phyloP scores from a whole-genome alignment of 64 coral and sea anemone species.

The Montipora capricornis region DNA sequence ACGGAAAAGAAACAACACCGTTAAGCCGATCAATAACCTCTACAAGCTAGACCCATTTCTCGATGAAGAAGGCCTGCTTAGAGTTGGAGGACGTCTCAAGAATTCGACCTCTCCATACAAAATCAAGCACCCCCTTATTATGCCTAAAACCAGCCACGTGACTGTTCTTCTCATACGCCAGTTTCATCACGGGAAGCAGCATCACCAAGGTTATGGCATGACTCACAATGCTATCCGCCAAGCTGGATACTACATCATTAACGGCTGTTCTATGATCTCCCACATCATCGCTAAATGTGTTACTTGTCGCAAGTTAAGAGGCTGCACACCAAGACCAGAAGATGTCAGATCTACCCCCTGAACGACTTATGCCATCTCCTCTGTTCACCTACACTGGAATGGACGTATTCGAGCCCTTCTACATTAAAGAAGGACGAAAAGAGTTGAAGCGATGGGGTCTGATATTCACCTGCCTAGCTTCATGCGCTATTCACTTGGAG shows the following conservation, averaged over 20 bases:
- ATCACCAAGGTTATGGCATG: slow-evolving; percentile 45
- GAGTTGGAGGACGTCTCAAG: slow-evolving; percentile 63
- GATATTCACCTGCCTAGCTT: slow-evolving; percentile 54
- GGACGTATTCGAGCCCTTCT: too few species aligned
- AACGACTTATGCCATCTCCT: slow-evolving; percentile 46
- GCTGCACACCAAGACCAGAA: slow-evolving; percentile 60
- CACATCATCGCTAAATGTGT: slow-evolving; percentile 62
- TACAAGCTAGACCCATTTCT: slow-evolving; percentile 63
- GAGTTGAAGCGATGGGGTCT: slow-evolving; percentile 65
- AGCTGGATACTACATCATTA: slow-evolving; percentile 61
- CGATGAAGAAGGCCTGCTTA: slow-evolving; percentile 59
- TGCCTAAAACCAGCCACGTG: slow-evolving; percentile 54
- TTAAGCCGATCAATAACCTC: slow-evolving; percentile 33
- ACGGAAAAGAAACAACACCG: slow-evolving; percentile 29
- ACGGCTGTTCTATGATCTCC: slow-evolving; percentile 30
- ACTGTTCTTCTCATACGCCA: too few species aligned
- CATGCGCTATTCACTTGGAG: slow-evolving; percentile 37
- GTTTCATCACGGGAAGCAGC: too few species aligned
- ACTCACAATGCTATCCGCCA: slow-evolving; percentile 71
- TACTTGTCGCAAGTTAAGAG: slow-evolving; percentile 43
- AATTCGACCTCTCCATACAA: slow-evolving; percentile 2
- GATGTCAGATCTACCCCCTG: slow-evolving; percentile 65
- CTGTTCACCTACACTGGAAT: not conserved
- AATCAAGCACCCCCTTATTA: slow-evolving; percentile 49
- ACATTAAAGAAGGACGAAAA: not conserved